phyloP scores from a whole-genome alignment of 2,797 vertebrate genomes.

The Acomys russatus region DNA sequence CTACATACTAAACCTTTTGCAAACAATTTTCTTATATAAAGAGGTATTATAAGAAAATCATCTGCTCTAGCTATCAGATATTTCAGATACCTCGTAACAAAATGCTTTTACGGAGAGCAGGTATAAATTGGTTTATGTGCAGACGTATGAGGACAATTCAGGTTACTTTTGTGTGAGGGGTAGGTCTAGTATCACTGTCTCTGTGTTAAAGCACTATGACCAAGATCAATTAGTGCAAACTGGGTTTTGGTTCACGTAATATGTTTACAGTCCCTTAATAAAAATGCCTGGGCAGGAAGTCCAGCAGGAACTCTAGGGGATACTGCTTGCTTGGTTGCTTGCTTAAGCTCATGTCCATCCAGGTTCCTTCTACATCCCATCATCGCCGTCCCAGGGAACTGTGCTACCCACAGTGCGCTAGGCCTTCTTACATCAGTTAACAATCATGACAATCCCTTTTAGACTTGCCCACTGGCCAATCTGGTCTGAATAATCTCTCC shows the following conservation, averaged over 20 bases:
- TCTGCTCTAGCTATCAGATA: background rate
- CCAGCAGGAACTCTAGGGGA: background rate
- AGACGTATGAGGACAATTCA: conserved; percentile 18
- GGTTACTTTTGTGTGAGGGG: background rate
- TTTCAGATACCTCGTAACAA: background rate
- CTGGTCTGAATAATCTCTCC: background rate
- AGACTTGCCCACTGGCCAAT: background rate
- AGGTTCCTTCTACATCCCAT: background rate
- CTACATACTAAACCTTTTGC: background rate
- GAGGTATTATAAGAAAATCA: conserved; percentile 21
- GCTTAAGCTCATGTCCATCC: background rate
- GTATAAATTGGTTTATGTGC: conserved; percentile 45
- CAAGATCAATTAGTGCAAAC: background rate
- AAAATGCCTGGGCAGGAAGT: background rate
- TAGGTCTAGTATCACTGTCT: background rate
- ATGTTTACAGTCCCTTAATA: background rate
- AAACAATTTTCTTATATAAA: conserved; percentile 14
- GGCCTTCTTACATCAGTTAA: background rate
- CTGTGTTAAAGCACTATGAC: background rate
- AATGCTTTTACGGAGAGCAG: conserved; percentile 11
- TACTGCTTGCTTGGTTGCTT: background rate
- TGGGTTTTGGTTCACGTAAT: background rate
- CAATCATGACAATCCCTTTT: background rate
- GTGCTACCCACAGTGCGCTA: background rate
- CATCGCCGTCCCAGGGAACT: background rate